phyloP scores from a whole-genome alignment of 1,140 invertebrate genomes.

The Drosophila malerkotliana region DNA sequence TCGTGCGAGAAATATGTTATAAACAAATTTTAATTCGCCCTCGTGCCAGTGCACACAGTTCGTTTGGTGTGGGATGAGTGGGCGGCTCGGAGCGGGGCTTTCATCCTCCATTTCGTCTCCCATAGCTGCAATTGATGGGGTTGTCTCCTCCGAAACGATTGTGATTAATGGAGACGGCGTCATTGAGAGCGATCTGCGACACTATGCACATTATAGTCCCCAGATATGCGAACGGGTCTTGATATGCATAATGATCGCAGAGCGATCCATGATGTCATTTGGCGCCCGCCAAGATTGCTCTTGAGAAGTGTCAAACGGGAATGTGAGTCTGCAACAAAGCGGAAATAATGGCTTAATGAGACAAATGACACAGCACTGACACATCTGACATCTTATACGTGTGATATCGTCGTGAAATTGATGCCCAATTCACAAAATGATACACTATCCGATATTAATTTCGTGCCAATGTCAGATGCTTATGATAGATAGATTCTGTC shows the following conservation, averaged over 20 bases:
- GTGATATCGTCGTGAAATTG: constrained; percentile 45
- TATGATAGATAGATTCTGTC: constrained; percentile 8
- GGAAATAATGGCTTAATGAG: constrained; percentile 81
- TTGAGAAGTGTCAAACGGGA: constrained; percentile 59
- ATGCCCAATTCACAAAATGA: constrained; percentile 10
- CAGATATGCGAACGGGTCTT: too few relatives aligned
- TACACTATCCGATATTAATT: background rate
- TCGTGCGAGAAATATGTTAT: constrained; percentile 28
- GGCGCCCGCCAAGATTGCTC: constrained; percentile 59
- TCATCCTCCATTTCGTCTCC: background rate
- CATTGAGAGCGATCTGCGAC: constrained; percentile 69
- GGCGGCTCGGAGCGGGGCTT: constrained; percentile 21
- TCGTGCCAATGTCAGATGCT: constrained; percentile 5
- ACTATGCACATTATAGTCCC: constrained; percentile 17
- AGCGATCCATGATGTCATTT: constrained; percentile 64
- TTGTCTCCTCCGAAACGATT: constrained; percentile 46
- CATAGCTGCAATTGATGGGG: constrained; percentile 59
- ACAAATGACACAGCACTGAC: constrained; percentile 66
- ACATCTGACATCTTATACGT: constrained; percentile 63
- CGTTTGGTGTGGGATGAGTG: constrained; percentile 29
- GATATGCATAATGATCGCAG: constrained; percentile 55
- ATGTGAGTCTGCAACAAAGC: constrained; percentile 46
- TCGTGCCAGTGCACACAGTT: constrained; percentile 58
- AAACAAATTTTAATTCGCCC: constrained; percentile 56
- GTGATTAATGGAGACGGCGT: constrained; percentile 75